Evolutionary conservation across 2,888 invertebrate genomes (phyloP), one percentile per base, ranked within the genome.

Genomic region (Yponomeuta sedellus): DNA sequence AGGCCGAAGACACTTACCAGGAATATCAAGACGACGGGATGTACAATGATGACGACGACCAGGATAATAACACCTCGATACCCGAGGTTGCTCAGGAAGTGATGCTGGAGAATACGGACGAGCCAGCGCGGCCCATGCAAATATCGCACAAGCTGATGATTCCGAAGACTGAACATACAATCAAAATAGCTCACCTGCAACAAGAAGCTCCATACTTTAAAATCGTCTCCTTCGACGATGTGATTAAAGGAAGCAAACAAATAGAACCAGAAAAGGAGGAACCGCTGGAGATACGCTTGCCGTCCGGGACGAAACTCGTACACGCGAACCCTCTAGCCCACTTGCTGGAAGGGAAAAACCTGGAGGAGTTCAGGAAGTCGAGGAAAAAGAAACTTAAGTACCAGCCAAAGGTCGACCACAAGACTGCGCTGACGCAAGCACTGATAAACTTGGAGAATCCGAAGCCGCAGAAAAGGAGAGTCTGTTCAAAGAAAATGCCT

Each of bases 51-150:
- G 44, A 22, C 22, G 44, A 44, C 2, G 22, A 11, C 20, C 3
- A n/a, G 16, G 20, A n/a, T 25, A 25, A 22, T 3, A 44, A 40
- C 0, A 62, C 22, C 57, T 19, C n/a, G 44, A 82, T 89, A 16
- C 90, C 90, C 0, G 89, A 89, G 16, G 83, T 86, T 0, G 89
- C 85, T 0, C 78, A 87, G 39, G 90, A 90, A 68, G 77, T 90
- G 0, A 79, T 86, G 75, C 59, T 88, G 0, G 84, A 80, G 66
- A 78, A 71, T 0, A 71, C 80, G 0, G 81, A 79, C 4, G 81
- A 85, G 20, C 69, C 69, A 0, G 74, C 70, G 16, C 10, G 67
- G 2, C 67, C 66, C 1, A 70, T 75, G 12, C 75, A 56, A 22
- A 64, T 20, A 52, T 70, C 76, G 10, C 76, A 79, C 58, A 78